Evolutionary conservation across 2,888 invertebrate genomes (phyloP).

Genomic region (Drosophila mercatorum): DNA sequence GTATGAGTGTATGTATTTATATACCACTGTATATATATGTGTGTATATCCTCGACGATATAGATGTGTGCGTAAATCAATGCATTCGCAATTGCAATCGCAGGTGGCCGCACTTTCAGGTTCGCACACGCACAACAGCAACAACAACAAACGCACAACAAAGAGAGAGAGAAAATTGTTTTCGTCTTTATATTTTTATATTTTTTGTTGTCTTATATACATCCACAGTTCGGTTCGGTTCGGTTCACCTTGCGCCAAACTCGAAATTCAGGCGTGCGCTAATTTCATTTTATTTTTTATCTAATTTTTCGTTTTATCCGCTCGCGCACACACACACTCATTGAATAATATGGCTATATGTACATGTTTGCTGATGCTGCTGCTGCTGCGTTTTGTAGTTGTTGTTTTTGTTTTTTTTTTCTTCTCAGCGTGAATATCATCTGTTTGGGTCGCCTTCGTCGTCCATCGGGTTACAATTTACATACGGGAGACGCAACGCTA

Average conservation of each 20-base stretch:
- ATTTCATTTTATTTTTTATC: constrained; percentile 69
- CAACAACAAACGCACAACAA: constrained; percentile 53
- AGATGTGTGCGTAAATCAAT: constrained; percentile 29
- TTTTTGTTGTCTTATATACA: constrained; percentile 27
- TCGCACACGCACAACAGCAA: constrained; percentile 58
- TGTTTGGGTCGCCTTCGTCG: constrained; percentile 66
- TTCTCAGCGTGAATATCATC: constrained; percentile 62
- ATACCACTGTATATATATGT: constrained; percentile 42
- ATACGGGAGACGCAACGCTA: constrained; percentile 56
- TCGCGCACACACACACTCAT: constrained; percentile 65
- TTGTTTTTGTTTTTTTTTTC: constrained; percentile 50
- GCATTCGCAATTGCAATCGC: constrained; percentile 63
- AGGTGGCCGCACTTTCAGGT: constrained; percentile 54
- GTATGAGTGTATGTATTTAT: constrained; percentile 23
- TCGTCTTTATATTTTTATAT: constrained; percentile 38
- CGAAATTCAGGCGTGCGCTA: constrained; percentile 77
- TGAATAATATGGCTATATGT: constrained; percentile 64
- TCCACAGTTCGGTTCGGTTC: constrained; percentile 42
- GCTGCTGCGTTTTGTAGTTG: constrained; percentile 48
- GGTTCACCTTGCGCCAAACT: constrained; percentile 74
- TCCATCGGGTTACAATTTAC: constrained; percentile 64
- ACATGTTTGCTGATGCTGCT: constrained; percentile 51
- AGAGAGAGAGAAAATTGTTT: constrained; percentile 63
- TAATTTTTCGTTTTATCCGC: constrained; percentile 66
- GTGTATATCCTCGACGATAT: constrained; percentile 48